A percentile compares a stretch with the other conserved stretches of the same genome.
Evolutionary conservation across 2,888 invertebrate species (phyloP).

Genomic region (Crematogaster levior): DNA sequence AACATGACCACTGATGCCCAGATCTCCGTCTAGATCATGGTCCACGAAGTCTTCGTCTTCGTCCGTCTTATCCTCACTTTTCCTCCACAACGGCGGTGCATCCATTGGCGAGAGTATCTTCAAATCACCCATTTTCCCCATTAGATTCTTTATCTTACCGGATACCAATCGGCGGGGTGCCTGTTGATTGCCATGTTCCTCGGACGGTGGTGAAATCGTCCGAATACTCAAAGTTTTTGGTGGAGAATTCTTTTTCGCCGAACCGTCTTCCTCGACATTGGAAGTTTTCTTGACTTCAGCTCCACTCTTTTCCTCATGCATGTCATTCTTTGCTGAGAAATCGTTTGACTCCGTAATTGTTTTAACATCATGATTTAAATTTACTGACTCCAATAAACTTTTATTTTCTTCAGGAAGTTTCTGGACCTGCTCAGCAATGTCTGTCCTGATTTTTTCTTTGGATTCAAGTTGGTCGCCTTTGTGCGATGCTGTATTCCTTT

Average conservation of each 20-base stretch:
- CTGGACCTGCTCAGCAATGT: neutral
- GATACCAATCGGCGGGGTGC: conserved; percentile 77
- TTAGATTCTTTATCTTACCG: conserved; percentile 81
- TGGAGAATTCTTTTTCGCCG: conserved; percentile 75
- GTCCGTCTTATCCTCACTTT: conserved; percentile 77
- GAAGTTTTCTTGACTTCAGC: neutral
- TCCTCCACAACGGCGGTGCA: conserved; percentile 79
- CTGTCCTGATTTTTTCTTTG: conserved; percentile 33
- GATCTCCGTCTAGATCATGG: conserved; percentile 80
- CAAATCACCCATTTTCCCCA: conserved; percentile 82
- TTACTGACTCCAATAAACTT: neutral
- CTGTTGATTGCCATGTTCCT: conserved; percentile 70
- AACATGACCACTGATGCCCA: conserved; percentile 75
- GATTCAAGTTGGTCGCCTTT: conserved; percentile 38
- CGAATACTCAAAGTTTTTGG: conserved; percentile 80
- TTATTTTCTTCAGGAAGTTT: conserved; percentile 19
- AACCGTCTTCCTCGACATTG: conserved; percentile 43
- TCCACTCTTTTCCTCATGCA: neutral
- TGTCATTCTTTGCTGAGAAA: neutral
- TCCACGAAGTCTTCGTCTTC: conserved; percentile 72
- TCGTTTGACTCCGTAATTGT: neutral
- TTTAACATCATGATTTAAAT: neutral
- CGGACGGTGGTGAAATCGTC: conserved; percentile 47
- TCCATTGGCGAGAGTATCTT: conserved; percentile 83
- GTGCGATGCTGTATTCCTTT: conserved; percentile 42